Evolutionary conservation across 2,797 vertebrate species (phyloP).

Genomic region (Hydrolagus colliei): DNA sequence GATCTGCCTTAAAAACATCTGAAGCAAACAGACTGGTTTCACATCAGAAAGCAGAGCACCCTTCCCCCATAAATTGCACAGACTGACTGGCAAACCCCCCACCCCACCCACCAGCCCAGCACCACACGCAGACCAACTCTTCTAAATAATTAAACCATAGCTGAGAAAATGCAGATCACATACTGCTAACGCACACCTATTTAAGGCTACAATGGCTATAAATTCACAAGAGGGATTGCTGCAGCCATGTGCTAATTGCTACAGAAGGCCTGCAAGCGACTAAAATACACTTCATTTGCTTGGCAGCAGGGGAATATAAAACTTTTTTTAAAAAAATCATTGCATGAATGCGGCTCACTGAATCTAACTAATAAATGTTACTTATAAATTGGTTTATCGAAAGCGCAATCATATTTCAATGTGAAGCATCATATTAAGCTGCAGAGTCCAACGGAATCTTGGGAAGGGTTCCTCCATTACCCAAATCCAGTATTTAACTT

Average conservation of each 20-base stretch:
- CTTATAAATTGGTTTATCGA: not conserved
- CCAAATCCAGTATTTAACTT: conserved; percentile 14
- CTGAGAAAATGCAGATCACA: not conserved
- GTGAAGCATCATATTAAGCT: not conserved
- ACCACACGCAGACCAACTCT: too few species aligned
- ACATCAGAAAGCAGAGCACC: not conserved
- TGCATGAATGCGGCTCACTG: not conserved
- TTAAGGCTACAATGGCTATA: not conserved
- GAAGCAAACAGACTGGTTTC: not conserved
- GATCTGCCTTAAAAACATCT: not conserved
- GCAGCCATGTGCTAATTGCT: not conserved
- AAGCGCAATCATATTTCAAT: not conserved
- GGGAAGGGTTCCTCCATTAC: not conserved
- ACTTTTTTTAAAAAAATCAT: not conserved
- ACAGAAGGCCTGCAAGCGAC: not conserved
- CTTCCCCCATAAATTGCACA: too few species aligned
- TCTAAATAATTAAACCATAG: conserved; percentile 15
- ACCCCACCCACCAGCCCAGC: too few species aligned
- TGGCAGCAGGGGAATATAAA: too few species aligned
- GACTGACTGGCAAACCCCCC: not conserved
- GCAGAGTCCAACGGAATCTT: not conserved
- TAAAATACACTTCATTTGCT: not conserved
- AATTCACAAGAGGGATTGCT: not conserved
- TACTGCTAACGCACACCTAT: not conserved
- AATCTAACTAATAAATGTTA: not conserved